phyloP scores from a whole-genome alignment of 2,113 vertebrate species.

The Meleagris gallopavo region DNA sequence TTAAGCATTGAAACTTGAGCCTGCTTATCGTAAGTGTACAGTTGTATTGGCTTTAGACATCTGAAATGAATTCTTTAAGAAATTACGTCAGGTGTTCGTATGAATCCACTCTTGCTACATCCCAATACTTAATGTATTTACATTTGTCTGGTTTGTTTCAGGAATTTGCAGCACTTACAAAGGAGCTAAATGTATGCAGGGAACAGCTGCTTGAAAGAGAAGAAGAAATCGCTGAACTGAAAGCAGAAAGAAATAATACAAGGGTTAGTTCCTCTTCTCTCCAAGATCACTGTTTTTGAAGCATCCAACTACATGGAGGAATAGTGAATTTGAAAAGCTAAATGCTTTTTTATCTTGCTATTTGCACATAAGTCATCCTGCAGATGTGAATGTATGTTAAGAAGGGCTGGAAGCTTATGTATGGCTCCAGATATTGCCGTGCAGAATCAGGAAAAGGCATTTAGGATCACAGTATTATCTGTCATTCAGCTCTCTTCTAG shows the following conservation, averaged over 20 bases:
- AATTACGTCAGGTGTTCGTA: background rate
- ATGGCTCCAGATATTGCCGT: background rate
- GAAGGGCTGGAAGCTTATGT: background rate
- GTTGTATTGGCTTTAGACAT: background rate
- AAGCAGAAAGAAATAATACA: conserved; percentile 96
- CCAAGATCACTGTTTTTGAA: background rate
- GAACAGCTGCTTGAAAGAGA: conserved; percentile 97
- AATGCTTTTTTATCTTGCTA: background rate
- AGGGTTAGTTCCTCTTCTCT: conserved; percentile 81
- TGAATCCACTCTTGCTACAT: background rate
- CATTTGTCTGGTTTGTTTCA: conserved; percentile 57
- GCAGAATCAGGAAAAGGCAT: background rate
- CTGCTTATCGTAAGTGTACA: background rate
- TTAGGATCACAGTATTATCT: background rate
- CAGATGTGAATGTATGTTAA: background rate
- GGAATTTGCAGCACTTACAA: conserved; percentile 97
- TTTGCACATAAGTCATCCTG: background rate
- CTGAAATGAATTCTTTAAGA: background rate
- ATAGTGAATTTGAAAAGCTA: background rate
- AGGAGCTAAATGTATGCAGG: conserved; percentile 92
- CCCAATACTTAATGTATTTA: background rate
- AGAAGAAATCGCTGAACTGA: conserved; percentile 95
- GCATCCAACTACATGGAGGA: background rate
- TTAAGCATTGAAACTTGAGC: background rate
- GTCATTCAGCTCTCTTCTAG: background rate